phyloP scores from a whole-genome alignment of 2,888 invertebrate species.

The Netelia melanura region DNA sequence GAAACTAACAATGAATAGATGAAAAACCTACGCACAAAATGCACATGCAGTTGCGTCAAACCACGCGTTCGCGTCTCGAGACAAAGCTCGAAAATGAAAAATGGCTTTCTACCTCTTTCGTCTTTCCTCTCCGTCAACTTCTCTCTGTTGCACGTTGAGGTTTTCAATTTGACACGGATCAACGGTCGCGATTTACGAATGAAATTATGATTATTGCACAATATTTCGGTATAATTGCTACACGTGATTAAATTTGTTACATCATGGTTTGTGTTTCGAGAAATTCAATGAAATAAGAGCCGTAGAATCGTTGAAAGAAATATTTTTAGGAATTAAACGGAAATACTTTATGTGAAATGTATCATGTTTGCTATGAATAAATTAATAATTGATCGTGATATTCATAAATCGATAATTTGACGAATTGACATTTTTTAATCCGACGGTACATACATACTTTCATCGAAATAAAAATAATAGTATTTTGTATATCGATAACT shows the following conservation, averaged over 20 bases:
- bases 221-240: background rate
- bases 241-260: constrained; percentile 4
- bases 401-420: no score
- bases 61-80: constrained; percentile 15
- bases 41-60: constrained; percentile 62
- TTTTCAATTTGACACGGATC: constrained; percentile 14
- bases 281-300: no score
- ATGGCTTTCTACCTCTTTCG: constrained; percentile 16
- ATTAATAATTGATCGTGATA: no score
- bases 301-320: no score
- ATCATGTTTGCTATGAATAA: no score
- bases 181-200: background rate
- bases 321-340: no score
- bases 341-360: no score
- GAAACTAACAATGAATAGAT: constrained; percentile 63
- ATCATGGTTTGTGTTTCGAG: background rate
- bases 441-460: no score
- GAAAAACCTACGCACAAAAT: constrained; percentile 64
- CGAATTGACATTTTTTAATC: no score
- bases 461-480: no score
- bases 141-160: constrained; percentile 1
- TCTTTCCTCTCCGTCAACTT: constrained; percentile 13
- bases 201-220: constrained; percentile 2
- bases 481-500: no score
- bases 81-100: constrained; percentile 35